These are phyloP conservation scores for Lasioglossum morio DNA, from an alignment of 2,888 invertebrate genomes.

Conservation along the genomic window DNA sequence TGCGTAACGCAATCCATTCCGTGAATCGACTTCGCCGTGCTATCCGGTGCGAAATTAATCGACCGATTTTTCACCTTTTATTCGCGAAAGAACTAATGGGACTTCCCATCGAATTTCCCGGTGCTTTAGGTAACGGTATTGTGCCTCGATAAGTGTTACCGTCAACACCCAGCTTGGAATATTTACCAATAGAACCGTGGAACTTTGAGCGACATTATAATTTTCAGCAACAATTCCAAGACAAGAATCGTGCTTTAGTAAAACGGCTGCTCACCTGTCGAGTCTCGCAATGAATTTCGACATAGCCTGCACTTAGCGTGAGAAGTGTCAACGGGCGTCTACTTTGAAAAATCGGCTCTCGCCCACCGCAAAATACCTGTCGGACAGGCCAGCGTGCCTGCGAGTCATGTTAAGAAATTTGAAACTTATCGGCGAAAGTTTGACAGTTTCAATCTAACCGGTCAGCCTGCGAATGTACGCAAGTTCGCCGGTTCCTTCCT, in stretches of 20 bases:
- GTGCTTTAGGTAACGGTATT: not conserved
- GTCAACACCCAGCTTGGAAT: not conserved
- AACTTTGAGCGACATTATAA: not conserved
- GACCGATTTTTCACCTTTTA: conserved; percentile 4
- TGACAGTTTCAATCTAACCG: conserved; percentile 77
- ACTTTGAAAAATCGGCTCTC: conserved; percentile 29
- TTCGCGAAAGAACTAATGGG: not conserved
- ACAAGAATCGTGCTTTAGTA: not conserved
- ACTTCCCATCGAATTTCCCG: not conserved
- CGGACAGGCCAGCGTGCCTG: conserved; percentile 38
- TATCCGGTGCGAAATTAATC: not conserved
- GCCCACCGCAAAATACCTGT: conserved; percentile 46
- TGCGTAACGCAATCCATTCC: conserved; percentile 8
- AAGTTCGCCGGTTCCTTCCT: conserved; percentile 56
- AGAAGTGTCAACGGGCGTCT: not conserved
- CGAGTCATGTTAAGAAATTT: conserved; percentile 59
- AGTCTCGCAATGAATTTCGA: not conserved
- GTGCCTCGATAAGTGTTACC: not conserved
- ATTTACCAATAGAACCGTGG: not conserved
- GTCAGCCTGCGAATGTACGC: conserved; percentile 56
- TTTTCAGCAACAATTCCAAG: not conserved
- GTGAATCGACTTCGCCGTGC: not conserved
- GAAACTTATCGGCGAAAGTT: conserved; percentile 68
- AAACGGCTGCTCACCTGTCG: not conserved
- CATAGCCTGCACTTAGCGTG: not conserved